These are phyloP conservation scores for Agrochola lota DNA, from an alignment of 2,888 invertebrate species.

Conservation along the genomic window DNA sequence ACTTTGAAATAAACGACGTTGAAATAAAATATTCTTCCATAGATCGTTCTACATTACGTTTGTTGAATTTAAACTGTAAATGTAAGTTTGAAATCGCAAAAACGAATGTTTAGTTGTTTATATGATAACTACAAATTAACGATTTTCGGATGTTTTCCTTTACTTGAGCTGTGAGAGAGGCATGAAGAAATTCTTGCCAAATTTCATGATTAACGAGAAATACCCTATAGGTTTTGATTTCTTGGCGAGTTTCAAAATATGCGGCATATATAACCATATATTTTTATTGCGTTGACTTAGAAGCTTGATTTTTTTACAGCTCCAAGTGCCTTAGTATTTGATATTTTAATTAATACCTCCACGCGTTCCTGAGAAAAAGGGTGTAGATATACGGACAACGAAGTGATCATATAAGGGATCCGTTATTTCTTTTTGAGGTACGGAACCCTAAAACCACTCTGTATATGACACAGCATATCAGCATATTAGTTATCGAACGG, in stretches of 20 bases:
- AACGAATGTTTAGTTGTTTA: not conserved
- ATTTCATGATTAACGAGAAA: not conserved
- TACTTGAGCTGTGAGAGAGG: too few relatives aligned
- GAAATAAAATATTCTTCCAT: not conserved
- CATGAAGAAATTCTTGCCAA: not conserved
- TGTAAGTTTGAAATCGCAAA: not conserved
- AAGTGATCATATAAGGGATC: too few relatives aligned
- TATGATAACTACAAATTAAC: not conserved
- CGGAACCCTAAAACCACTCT: too few relatives aligned
- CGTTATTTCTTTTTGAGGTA: too few relatives aligned
- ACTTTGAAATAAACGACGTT: slow-evolving; percentile 10
- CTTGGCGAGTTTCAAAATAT: not conserved
- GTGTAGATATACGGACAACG: too few relatives aligned
- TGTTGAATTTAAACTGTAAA: not conserved
- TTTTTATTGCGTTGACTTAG: not conserved
- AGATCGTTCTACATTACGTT: not conserved
- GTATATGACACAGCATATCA: too few relatives aligned
- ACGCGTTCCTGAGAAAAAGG: not conserved
- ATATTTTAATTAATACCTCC: not conserved
- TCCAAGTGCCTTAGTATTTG: too few relatives aligned
- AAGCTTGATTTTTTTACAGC: too few relatives aligned
- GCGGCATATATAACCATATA: not conserved
- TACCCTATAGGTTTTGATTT: not conserved
- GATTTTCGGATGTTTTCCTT: not conserved
- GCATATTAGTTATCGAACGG: too few relatives aligned